Conservation (phyloP, 1,140 invertebrate species). For the Portunus trituberculatus region DNA sequence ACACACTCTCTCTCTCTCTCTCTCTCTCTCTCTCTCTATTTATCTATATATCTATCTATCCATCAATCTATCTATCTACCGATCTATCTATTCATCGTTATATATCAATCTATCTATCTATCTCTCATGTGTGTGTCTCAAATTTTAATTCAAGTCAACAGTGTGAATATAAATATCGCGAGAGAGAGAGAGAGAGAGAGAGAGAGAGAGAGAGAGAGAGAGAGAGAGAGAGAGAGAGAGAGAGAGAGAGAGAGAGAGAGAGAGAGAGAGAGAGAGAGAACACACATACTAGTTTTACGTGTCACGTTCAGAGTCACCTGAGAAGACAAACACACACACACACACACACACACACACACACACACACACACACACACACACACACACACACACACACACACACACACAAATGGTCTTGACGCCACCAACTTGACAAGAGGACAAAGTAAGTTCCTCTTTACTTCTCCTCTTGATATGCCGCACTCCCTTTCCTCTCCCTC, state of each 20-base stretch:
- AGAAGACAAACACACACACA: neutral
- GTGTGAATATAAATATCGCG: neutral
- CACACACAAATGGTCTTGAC: neutral
- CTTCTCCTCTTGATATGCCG: too few relatives aligned
- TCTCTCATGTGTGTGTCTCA: neutral
- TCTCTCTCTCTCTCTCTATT: too few relatives aligned
- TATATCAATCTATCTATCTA: too few relatives aligned
- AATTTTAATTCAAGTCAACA: too few relatives aligned
- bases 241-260: slow-evolving; percentile 20
- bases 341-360: neutral
- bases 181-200: slow-evolving; percentile 17
- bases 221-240: slow-evolving; percentile 20
- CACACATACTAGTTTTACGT: neutral
- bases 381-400: slow-evolving; percentile 20
- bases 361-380: slow-evolving; percentile 20
- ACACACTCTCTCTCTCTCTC: too few relatives aligned
- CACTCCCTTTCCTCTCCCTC: neutral
- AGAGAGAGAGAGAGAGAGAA: slow-evolving; percentile 6
- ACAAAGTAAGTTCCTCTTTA: neutral
- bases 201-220: slow-evolving; percentile 20
- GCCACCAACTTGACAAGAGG: neutral
- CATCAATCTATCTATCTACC: too few relatives aligned
- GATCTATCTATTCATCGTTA: too few relatives aligned
- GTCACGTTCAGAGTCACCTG: neutral
- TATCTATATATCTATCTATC: too few relatives aligned